Evolutionary conservation across 2,888 invertebrate species (phyloP).

Genomic region (Malacosoma neustria): DNA sequence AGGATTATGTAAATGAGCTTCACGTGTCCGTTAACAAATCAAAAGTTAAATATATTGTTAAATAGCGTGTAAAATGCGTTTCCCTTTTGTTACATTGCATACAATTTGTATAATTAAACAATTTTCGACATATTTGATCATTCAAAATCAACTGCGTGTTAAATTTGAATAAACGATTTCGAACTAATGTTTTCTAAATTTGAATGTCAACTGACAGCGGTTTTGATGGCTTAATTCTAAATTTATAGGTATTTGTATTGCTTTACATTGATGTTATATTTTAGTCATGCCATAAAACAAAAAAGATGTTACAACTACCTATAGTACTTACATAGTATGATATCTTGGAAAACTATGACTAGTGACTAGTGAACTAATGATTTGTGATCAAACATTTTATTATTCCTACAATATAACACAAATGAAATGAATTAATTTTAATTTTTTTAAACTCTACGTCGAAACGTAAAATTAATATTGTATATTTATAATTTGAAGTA

Average conservation of each 20-base stretch:
- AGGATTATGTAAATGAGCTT: conserved; percentile 58
- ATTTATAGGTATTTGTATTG: conserved; percentile 12
- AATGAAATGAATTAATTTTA: too few species aligned
- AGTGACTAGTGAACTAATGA: too few species aligned
- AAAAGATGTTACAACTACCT: too few species aligned
- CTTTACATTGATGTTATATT: conserved; percentile 1
- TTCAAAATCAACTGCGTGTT: conserved; percentile 66
- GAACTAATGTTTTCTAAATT: conserved; percentile 44
- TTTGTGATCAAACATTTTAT: too few species aligned
- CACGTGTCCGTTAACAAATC: conserved; percentile 55
- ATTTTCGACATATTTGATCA: conserved; percentile 42
- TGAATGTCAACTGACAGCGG: conserved; percentile 53
- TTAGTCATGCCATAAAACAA: conserved; percentile 35
- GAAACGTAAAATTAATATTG: too few species aligned
- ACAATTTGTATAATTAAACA: conserved; percentile 53
- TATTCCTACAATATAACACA: too few species aligned
- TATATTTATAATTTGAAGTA: too few species aligned
- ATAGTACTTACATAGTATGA: too few species aligned
- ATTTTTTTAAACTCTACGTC: too few species aligned
- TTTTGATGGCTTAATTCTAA: conserved; percentile 66
- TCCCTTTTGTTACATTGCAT: conserved; percentile 41
- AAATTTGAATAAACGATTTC: conserved; percentile 67
- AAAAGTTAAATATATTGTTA: conserved; percentile 52
- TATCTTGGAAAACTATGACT: too few species aligned
- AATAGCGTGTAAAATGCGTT: conserved; percentile 62